Percentiles rank a stretch among this genome's conserved stretches.
Conservation (phyloP, 2,888 invertebrate species). For the Capitulum mitella region DNA sequence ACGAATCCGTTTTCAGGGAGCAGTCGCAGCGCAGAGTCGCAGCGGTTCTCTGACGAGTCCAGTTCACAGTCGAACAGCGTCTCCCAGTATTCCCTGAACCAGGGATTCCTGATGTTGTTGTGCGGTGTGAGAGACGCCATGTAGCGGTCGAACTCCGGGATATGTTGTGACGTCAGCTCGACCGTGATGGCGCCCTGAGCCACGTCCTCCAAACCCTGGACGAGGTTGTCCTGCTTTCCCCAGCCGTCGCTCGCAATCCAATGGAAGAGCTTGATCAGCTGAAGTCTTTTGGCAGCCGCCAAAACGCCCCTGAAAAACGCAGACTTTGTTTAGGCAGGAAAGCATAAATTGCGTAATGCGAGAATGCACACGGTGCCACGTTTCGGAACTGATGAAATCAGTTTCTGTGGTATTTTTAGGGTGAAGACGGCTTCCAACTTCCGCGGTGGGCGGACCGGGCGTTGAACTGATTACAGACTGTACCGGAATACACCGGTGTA, state of each 20-base stretch:
- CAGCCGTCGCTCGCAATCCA: slow-evolving; percentile 64
- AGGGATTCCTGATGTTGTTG: slow-evolving; percentile 57
- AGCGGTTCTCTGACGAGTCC: slow-evolving; percentile 37
- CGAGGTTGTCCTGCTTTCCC: slow-evolving; percentile 59
- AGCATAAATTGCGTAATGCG: too few species aligned
- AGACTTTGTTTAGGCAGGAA: too few species aligned
- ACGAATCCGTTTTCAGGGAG: slow-evolving; percentile 48
- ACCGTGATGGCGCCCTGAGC: slow-evolving; percentile 67
- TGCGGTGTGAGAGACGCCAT: slow-evolving; percentile 57
- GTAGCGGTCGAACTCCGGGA: slow-evolving; percentile 56
- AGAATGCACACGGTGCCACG: too few species aligned
- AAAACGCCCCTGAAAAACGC: slow-evolving; percentile 55
- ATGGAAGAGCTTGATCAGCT: slow-evolving; percentile 50
- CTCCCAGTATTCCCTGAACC: slow-evolving; percentile 70
- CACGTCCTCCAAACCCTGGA: slow-evolving; percentile 57
- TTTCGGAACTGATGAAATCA: too few species aligned
- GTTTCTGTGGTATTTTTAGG: too few species aligned
- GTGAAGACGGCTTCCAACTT: too few species aligned
- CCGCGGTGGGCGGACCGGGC: too few species aligned
- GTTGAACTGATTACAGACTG: too few species aligned
- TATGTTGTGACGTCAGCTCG: slow-evolving; percentile 47
- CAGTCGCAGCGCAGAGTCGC: slow-evolving; percentile 47
- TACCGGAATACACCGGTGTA: too few species aligned
- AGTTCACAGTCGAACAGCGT: slow-evolving; percentile 56
- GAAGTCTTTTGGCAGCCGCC: slow-evolving; percentile 52